Base-by-base conservation (phyloP, 2,888 invertebrate species). In the Hymenopus coronatus region DNA sequence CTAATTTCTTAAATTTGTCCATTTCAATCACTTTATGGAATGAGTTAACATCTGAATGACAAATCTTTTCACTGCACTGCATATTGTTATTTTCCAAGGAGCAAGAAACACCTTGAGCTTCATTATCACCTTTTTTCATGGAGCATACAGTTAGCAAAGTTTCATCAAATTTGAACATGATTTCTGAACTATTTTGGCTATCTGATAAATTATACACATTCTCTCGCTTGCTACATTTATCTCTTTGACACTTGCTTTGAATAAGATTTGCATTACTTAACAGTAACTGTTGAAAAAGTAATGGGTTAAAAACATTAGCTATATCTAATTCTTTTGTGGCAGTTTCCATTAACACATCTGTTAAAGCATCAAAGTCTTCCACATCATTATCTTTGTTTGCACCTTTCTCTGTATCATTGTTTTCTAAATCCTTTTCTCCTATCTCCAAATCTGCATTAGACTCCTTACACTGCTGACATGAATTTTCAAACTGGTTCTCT, bases 321-420 rank as follows among this genome's bases (percentile, higher is more conserved):
- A 89, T 20, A 87, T 92, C 92, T 0, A 90, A 90, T 28, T 91
- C 91, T 15, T 89, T 89, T 25, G 92, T 92, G 7, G 92, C 91
- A 7, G 91, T 90, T 82, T 93, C 92, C 88, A 95, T 89, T 30
- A 90, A 83, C 54, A 88, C 94, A 91, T 95, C 95, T 40, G 93
- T 93, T 83, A 84, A n/a, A 9, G 82, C 83, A 91, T 95, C 95
- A 91, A 95, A 95, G 91, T 95, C 94, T 84, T 94, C 94, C 27
- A 94, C 93, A 4, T 94, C 92, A 91, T 94, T 94, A 83, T 93
- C 93, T 8, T 94, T 94, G 28, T 94, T 94, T 33, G 94, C 28
- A 70, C 6, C 25, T 70, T 20, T 20, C 54, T 70, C 54, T 25
- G 6, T 6, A 3, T 12, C 8, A 33, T 33, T 40, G 40, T 40